Conservation (phyloP, 2,797 vertebrate genomes). For the Gastrophryne carolinensis region DNA sequence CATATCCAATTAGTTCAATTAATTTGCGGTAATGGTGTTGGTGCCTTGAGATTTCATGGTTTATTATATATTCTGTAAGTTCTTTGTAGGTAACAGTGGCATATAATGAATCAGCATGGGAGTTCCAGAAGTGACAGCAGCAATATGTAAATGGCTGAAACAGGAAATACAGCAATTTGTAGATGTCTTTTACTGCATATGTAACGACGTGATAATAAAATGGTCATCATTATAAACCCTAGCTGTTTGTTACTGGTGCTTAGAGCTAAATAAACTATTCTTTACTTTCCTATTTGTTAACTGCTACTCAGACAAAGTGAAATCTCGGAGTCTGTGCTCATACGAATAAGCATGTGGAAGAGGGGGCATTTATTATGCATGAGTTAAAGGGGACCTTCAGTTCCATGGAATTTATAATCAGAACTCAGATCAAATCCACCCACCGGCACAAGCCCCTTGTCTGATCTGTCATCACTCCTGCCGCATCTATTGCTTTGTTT, state of each 20-base stretch:
- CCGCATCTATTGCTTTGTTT: no score
- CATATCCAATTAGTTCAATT: conserved; percentile 32
- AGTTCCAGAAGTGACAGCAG: conserved; percentile 6
- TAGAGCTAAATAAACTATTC: neutral
- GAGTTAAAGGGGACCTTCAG: no score
- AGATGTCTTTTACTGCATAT: neutral
- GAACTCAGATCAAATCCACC: no score
- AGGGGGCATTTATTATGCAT: no score
- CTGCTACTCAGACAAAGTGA: no score
- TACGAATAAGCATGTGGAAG: no score
- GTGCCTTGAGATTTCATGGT: conserved; percentile 25
- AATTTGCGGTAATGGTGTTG: conserved; percentile 22
- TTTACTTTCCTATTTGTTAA: no score
- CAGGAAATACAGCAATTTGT: conserved; percentile 31
- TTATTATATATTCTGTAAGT: conserved; percentile 37
- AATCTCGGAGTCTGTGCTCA: no score
- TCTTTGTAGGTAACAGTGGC: conserved; percentile 19
- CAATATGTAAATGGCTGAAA: conserved; percentile 6
- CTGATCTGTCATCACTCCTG: no score
- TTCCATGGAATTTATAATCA: no score
- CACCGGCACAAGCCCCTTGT: no score
- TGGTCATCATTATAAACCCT: neutral
- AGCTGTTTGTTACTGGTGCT: neutral
- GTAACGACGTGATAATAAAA: neutral
- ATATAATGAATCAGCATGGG: conserved; percentile 31